A percentile compares a stretch with the other conserved stretches of the same genome.
Evolutionary conservation across 2,113 vertebrate species (phyloP).

Genomic region (Elephas maximus): DNA sequence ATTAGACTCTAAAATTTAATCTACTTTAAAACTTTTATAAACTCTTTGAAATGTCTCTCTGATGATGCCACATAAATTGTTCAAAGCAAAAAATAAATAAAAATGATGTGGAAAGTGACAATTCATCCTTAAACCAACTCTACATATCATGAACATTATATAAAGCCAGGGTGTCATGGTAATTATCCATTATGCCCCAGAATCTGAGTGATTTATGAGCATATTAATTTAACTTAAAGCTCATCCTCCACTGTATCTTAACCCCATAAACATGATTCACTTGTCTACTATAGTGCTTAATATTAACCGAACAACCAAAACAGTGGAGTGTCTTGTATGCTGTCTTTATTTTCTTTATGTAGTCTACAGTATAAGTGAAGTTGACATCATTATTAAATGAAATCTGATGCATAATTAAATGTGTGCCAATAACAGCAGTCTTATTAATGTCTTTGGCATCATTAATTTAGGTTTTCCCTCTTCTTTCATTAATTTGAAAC

Average conservation of each 20-base stretch:
- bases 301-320: background rate
- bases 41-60: conserved; percentile 63
- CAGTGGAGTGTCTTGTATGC: background rate
- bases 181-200: conserved; percentile 30
- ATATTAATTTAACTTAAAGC: conserved; percentile 46
- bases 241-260: background rate
- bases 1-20: conserved; percentile 69
- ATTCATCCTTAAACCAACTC: conserved; percentile 65
- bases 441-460: conserved; percentile 58
- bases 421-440: conserved; percentile 5
- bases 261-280: background rate
- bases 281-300: conserved; percentile 29
- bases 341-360: conserved; percentile 46
- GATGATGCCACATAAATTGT: conserved; percentile 68
- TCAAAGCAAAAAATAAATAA: conserved; percentile 53
- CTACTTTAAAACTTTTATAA: conserved; percentile 63
- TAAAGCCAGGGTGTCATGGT: conserved; percentile 24
- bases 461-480: conserved; percentile 51
- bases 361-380: conserved; percentile 20
- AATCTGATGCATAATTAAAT: conserved; percentile 59
- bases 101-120: conserved; percentile 34
- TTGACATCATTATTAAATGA: conserved; percentile 67
- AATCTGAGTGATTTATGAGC: conserved; percentile 31
- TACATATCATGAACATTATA: background rate
- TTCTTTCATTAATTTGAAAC: conserved; percentile 71